Base-by-base conservation (phyloP, 2,888 invertebrate species). In the Dichetophora obliterata region DNA sequence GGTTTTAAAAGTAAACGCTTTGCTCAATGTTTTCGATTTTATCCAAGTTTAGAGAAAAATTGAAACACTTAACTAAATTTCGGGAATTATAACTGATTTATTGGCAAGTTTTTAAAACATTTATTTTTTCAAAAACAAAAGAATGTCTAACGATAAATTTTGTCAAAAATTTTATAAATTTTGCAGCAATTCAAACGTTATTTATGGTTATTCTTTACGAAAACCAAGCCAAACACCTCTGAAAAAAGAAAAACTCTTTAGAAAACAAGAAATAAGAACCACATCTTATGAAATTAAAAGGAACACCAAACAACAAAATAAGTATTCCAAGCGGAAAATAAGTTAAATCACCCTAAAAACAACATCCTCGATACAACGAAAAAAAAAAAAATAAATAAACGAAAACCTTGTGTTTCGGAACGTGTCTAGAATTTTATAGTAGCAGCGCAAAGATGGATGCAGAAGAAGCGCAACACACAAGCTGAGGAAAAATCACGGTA, bases 241-340 rank as follows among this genome's bases (percentile, higher is more conserved):
- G 43, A 43, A 43, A 1, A 43, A 43, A 11, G 43, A 11, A 11
- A 43, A 43, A 43, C 43, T 43, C 43, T 43, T 11, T 11, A 43
- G 43, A 11, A 43, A 14, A 43, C 2, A 1, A 43, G 43, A 43
- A 43, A 6, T 6, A 14, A 27, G 24, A 22, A 27, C 24, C 22
- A n/a, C 22, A 59, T 14, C 22, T 14, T 27, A 59, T 9, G 24
- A 59, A 19, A 22, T 24, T 24, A 24, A 14, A 24, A 24, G 59
- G 24, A 24, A 59, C 59, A 59, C 22, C 16, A 59, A 24, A 59
- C 22, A 61, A 59, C 48, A 52, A 73, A 77, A 73, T 59, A 59
- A 27, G 27, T 69, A 68, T 77, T 77, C 48, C 72, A 73, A 65
- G 75, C 65, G 72, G 54, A 73, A 77, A 75, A 63, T 63, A 63